Evolutionary conservation across 2,888 invertebrate genomes (phyloP).

Genomic region (Amphipyra berbera): DNA sequence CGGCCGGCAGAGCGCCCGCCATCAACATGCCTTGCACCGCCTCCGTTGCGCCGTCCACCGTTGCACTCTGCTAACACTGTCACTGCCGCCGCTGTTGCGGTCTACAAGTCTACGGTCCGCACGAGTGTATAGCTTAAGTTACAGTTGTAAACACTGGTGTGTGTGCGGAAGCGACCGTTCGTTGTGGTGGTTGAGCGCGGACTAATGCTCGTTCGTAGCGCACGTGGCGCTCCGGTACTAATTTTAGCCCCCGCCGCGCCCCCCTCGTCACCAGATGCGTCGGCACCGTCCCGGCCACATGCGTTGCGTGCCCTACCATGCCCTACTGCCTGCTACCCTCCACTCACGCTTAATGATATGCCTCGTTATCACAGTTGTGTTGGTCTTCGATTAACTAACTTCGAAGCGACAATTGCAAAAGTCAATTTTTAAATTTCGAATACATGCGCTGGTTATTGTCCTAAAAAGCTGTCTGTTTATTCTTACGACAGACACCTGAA

Average conservation of each 20-base stretch:
- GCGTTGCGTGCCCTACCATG: conserved; percentile 85
- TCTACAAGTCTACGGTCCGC: conserved; percentile 67
- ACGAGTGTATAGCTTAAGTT: conserved; percentile 67
- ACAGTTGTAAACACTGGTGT: conserved; percentile 73
- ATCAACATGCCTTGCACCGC: conserved; percentile 91
- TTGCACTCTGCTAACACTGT: conserved; percentile 82
- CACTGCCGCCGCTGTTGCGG: conserved; percentile 80
- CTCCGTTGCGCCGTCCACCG: conserved; percentile 87
- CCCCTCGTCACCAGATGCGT: conserved; percentile 87
- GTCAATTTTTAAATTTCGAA: too few species aligned
- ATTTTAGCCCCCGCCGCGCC: conserved; percentile 90
- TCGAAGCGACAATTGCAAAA: too few species aligned
- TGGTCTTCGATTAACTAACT: conserved; percentile 54
- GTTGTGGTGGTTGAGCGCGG: conserved; percentile 82
- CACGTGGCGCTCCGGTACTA: conserved; percentile 90
- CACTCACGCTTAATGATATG: conserved; percentile 81
- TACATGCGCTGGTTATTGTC: background rate
- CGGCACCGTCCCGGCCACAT: conserved; percentile 83
- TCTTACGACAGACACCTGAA: background rate
- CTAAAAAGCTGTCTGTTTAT: background rate
- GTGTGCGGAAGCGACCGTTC: conserved; percentile 71
- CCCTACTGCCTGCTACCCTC: conserved; percentile 82
- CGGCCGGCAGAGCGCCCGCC: conserved; percentile 90
- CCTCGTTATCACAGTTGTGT: conserved; percentile 82
- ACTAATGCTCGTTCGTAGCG: conserved; percentile 80